These are phyloP conservation scores for Haemorhous mexicanus DNA, from an alignment of 2,113 vertebrate genomes.

Conservation along the genomic window DNA sequence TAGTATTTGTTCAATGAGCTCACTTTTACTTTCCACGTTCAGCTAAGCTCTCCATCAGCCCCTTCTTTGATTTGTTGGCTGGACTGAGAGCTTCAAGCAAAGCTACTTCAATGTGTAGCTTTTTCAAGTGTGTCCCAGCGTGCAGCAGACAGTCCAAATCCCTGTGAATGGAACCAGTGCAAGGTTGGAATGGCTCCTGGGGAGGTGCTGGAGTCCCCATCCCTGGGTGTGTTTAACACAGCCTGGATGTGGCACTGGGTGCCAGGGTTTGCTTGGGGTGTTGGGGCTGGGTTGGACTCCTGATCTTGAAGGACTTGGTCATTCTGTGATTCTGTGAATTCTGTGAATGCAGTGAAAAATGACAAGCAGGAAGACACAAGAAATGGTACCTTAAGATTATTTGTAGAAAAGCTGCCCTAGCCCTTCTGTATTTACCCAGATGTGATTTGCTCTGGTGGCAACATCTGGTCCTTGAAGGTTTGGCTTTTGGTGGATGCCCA, in stretches of 20 bases:
- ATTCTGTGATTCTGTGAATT: neutral
- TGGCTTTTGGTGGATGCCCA: neutral
- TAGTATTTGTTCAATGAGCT: neutral
- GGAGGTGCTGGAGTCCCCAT: neutral
- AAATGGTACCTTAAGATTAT: neutral
- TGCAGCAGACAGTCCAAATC: neutral
- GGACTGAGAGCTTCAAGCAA: neutral
- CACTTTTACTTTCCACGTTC: neutral
- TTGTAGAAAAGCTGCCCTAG: neutral
- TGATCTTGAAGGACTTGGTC: accelerated
- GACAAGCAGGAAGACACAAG: neutral
- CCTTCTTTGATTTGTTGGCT: neutral
- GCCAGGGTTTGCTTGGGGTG: accelerated
- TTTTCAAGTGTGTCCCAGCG: neutral
- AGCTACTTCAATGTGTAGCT: neutral
- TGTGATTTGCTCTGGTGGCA: neutral
- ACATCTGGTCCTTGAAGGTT: neutral
- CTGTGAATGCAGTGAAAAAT: neutral
- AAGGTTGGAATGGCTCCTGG: neutral
- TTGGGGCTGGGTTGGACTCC: neutral
- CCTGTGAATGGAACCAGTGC: neutral
- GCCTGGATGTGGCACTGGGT: neutral
- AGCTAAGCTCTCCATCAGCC: neutral
- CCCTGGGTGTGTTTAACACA: neutral
- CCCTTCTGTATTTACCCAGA: neutral